Base-by-base conservation (phyloP, 2,797 vertebrate genomes). In the Knipowitschia caucasica region DNA sequence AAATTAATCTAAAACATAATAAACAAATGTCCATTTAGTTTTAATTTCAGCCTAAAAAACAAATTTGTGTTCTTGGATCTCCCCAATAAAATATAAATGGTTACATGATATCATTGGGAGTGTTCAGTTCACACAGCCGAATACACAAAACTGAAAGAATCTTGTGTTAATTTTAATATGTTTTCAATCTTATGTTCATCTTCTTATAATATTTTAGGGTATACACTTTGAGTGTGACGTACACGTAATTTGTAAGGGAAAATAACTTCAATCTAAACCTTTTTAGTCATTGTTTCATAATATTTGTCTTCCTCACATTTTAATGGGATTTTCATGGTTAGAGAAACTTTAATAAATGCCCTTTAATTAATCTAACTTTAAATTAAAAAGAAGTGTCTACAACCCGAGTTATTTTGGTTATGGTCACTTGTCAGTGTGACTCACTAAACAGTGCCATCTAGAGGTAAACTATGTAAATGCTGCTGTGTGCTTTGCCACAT, bases 21-120 rank as follows among this genome's bases (percentile, higher is more conserved):
- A 10, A 11, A 52, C 40, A 38, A 21, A 27, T 2, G 6, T 25
- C 3, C n/a, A 25, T 40, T 25, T 53, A 21, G 31, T 14, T 26
- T 29, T 7, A 5, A 55, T 20, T 9, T 44, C 4, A 33, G 4
- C 51, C 36, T 43, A 26, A 14, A 10, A 18, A 27, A 56, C 36
- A 71, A 26, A 63, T 73, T 61, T 76, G 76, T 77, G 80, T 69
- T 72, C 73, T 62, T 75, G 59, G 56, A 51, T 75, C 59, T 64
- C 68, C 44, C 49, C 68, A 61, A 87, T 89, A 64, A 89, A 89
- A 88, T 85, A 88, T 89, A 80, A 74, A 89, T 88, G 80, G 82
- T 50, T 24, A 88, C 83, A 35, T 64, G 87, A 89, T 87, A 84
- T 74, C 68, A 5, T 54, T 67, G 53, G 27, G 53, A 72, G 68